Evolutionary conservation across 23 tunicate species (phyloP), one percentile per base, ranked within the genome.

Genomic region (Halocynthia roretzi): DNA sequence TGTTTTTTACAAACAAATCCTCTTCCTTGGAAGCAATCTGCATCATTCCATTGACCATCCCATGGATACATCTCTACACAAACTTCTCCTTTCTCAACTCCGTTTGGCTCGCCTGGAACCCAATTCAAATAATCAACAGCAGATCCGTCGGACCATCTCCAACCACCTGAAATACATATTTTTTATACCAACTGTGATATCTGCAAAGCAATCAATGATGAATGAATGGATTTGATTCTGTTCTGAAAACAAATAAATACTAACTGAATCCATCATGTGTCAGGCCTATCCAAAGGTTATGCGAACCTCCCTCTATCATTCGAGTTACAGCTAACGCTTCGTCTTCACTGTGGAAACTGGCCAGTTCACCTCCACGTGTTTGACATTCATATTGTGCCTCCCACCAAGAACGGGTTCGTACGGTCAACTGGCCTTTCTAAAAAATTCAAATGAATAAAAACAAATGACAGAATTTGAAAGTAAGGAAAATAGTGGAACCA

Each of bases 11-110:
- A 89, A 17, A 84, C 56, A 52, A 77, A 89, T 61, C 89, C 96
- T 8, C 88, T 74, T 14, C 49, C 77, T 14, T 76, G 20, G 57
- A 80, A 68, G 52, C 96, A 89, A 53, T 54, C 67, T 19, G 80
- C 80, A 70, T 89, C 96, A 70, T 89, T 89, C 96, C 96, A 89
- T 76, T 55, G 79, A 54, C 96, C 96, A 56, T 80, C 75, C 89
- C 89, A 84, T n/a, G 96, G 96, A 71, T 89, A 89, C 88, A 89
- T 83, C 62, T 89, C 96, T 55, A 84, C 96, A 62, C 96, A 89
- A 53, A 77, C 96, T 80, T 89, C 96, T 15, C 88, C 96, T 7
- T 69, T 80, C 12, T 23, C 77, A 23, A 70, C 81, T 58, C 96
- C 88, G 76, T 84, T 89, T 50, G 96, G 88, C 76, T 84, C 96